phyloP scores from a whole-genome alignment of 1,140 invertebrate genomes.

The Philopotamus ludificatus region DNA sequence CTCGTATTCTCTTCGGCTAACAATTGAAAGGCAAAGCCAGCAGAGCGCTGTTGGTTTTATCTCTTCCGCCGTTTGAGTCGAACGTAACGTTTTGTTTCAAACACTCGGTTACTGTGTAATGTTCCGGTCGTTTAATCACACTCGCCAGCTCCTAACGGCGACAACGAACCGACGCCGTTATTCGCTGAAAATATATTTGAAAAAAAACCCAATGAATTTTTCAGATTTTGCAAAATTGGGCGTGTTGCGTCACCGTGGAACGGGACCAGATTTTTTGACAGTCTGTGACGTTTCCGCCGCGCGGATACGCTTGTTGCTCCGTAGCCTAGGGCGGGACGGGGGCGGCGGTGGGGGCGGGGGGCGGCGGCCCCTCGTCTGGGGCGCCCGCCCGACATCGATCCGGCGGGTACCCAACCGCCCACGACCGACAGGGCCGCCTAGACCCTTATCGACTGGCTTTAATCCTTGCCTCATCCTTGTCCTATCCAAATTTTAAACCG shows the following conservation, averaged over 20 bases:
- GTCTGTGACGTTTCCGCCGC: conserved; percentile 2
- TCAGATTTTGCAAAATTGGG: too few species aligned
- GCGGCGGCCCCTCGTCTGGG: neutral
- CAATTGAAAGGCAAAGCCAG: neutral
- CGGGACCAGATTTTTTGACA: neutral
- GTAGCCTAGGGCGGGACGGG: neutral
- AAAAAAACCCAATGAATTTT: too few species aligned
- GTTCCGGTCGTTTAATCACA: conserved; percentile 17
- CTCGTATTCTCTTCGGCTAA: neutral
- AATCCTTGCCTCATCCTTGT: too few species aligned
- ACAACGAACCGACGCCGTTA: too few species aligned
- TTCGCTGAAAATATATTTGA: too few species aligned
- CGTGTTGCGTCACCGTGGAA: neutral
- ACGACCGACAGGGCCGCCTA: conserved; percentile 21
- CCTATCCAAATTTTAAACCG: too few species aligned
- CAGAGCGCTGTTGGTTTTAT: conserved; percentile 2
- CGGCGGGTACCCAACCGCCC: conserved; percentile 23
- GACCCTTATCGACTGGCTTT: neutral
- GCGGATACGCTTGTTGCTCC: conserved; percentile 30
- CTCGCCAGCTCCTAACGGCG: too few species aligned
- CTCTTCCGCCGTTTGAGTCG: conserved; percentile 9
- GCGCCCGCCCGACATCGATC: conserved; percentile 25
- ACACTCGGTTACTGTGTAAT: conserved; percentile 8
- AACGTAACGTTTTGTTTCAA: neutral
- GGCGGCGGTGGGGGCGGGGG: neutral